Base-by-base conservation (phyloP, 2,797 vertebrate genomes). In the Miichthys miiuy region DNA sequence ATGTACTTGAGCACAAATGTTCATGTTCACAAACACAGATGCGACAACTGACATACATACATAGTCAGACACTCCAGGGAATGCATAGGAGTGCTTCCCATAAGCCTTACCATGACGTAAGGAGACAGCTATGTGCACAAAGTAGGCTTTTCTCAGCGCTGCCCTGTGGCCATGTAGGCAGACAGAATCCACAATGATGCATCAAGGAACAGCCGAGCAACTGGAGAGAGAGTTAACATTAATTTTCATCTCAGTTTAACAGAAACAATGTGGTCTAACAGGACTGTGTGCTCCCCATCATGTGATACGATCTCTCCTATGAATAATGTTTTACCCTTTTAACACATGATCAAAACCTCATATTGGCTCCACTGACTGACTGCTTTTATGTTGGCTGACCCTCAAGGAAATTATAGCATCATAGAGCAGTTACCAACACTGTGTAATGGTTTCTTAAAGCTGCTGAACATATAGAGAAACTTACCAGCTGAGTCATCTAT, bases 121-220 rank as follows among this genome's bases (percentile, higher is more conserved):
- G 80, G 82, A 83, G 82, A 87, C 79, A 89, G 85, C 80, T 92
- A 94, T 93, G 91, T 88, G 87, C 89, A 85, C 86, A 88, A 79
- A 89, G 83, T 86, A 82, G 80, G 77, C 61, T 88, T 88, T 89
- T 89, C 85, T 88, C 85, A 88, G 90, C 41, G 23, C 83, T 80
- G 82, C 88, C 89, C 83, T 52, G 69, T 76, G 80, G 88, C 82
- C 72, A 79, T 85, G 83, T 73, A 87, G 80, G 77, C 86, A 86
- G 72, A 75, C 83, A 72, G 57, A 88, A 80, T 85, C 83, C 75
- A 84, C 83, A 88, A 57, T 83, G 82, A 88, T 50, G 42, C 72
- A 80, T 73, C 61, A 77, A 80, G 68, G 57, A 88, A 82, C 73
- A 52, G 69, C 47, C 46, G 70, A 74, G 72, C 47, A 79, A 63